A percentile compares a stretch with the other conserved stretches of the same genome.
Conservation (phyloP, 1,140 invertebrate genomes). For the Micrasema minimum region DNA sequence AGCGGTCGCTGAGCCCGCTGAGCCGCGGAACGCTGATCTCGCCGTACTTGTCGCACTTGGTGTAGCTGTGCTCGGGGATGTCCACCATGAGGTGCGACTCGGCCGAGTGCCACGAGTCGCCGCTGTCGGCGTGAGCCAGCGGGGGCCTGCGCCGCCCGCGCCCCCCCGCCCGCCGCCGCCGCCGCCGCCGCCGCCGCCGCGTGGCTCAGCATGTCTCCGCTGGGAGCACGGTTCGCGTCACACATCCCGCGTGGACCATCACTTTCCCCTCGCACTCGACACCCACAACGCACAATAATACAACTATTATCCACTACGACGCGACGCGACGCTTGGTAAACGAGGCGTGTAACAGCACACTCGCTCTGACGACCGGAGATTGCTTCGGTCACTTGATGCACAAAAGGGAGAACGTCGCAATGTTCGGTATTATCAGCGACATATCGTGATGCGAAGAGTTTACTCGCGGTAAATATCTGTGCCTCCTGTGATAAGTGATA, state of each 20-base stretch:
- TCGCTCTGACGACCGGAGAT: too few relatives aligned
- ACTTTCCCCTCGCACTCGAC: neutral
- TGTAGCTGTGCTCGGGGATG: conserved; percentile 64
- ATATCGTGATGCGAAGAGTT: too few relatives aligned
- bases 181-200: neutral
- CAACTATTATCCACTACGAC: too few relatives aligned
- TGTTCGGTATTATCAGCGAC: too few relatives aligned
- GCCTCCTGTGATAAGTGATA: too few relatives aligned
- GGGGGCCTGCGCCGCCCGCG: conserved; percentile 13
- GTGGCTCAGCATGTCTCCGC: too few relatives aligned
- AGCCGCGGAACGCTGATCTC: conserved; percentile 62
- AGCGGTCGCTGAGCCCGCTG: conserved; percentile 52
- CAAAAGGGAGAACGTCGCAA: too few relatives aligned
- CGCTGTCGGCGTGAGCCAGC: conserved; percentile 10
- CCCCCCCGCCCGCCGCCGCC: conserved; percentile 7
- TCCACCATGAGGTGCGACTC: conserved; percentile 63
- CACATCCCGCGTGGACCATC: neutral
- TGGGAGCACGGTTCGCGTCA: neutral
- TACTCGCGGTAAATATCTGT: too few relatives aligned
- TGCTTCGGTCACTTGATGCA: too few relatives aligned
- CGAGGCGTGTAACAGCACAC: too few relatives aligned
- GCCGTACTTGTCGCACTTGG: conserved; percentile 65
- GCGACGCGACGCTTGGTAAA: too few relatives aligned
- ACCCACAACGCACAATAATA: neutral
- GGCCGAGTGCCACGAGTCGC: conserved; percentile 38